A percentile compares a stretch with the other conserved stretches of the same genome.
phyloP scores from a whole-genome alignment of 2,888 invertebrate genomes.

The Fragum fragum region DNA sequence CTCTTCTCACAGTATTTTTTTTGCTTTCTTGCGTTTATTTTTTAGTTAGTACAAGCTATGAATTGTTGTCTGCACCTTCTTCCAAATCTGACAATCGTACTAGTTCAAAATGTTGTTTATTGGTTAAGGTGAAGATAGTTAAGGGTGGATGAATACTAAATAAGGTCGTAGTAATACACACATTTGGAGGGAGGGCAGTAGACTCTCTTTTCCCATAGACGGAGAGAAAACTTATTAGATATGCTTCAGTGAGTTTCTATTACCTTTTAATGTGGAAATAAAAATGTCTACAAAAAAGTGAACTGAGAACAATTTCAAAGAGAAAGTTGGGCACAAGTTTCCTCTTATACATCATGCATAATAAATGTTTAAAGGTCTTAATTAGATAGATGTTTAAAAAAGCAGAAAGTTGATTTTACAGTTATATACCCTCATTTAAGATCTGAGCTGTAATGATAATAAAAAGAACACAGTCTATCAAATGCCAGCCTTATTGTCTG shows the following conservation, averaged over 20 bases:
- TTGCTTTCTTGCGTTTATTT: too few relatives aligned
- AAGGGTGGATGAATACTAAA: conserved; percentile 5
- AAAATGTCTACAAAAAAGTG: conserved; percentile 9
- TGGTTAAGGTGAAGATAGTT: background rate
- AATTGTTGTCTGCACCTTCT: too few relatives aligned
- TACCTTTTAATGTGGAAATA: conserved; percentile 9
- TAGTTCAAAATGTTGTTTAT: too few relatives aligned
- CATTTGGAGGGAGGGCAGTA: conserved; percentile 17
- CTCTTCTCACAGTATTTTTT: too few relatives aligned
- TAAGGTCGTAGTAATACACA: conserved; percentile 4
- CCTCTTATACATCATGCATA: conserved; percentile 5
- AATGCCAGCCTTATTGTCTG: too few relatives aligned
- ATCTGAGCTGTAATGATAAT: too few relatives aligned
- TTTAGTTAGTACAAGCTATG: too few relatives aligned
- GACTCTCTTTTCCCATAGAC: conserved; percentile 22
- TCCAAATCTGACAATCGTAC: too few relatives aligned
- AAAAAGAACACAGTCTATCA: too few relatives aligned
- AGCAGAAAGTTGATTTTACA: background rate
- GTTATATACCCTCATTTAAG: too few relatives aligned
- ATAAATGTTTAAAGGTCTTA: background rate
- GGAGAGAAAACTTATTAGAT: conserved; percentile 15
- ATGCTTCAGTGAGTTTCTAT: conserved; percentile 20
- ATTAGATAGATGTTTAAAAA: background rate
- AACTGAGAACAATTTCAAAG: background rate
- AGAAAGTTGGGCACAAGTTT: conserved; percentile 3